These are phyloP conservation scores for Chionomys nivalis DNA, from an alignment of 2,113 vertebrate genomes.

Conservation along the genomic window DNA sequence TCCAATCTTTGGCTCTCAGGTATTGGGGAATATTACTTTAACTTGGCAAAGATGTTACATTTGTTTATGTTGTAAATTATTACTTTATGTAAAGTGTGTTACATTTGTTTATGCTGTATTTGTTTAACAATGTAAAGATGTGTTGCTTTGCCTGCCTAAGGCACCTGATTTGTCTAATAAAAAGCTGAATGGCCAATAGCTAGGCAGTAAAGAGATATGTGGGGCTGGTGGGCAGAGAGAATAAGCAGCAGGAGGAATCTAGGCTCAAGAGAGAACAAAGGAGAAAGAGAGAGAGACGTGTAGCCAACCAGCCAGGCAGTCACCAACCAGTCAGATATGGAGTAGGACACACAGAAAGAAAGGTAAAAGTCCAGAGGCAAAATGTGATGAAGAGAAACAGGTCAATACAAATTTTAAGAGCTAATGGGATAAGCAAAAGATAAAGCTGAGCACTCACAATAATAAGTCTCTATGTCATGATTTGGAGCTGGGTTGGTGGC, in stretches of 20 bases:
- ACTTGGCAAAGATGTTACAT: not conserved
- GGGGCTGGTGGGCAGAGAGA: not conserved
- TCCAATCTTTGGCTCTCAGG: not conserved
- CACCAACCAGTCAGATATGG: too few species aligned
- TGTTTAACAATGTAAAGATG: not conserved
- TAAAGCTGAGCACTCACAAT: not conserved
- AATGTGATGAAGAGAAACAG: not conserved
- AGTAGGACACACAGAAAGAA: not conserved
- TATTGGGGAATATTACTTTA: not conserved
- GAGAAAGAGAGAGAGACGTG: not conserved
- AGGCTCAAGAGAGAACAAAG: not conserved
- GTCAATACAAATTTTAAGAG: not conserved
- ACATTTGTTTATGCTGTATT: not conserved
- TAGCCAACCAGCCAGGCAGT: too few species aligned
- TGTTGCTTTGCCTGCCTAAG: not conserved
- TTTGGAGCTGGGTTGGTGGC: not conserved
- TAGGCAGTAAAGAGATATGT: not conserved
- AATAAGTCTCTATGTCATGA: not conserved
- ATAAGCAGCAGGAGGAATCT: not conserved
- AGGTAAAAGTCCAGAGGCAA: not conserved
- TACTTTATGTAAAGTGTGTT: not conserved
- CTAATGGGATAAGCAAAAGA: not conserved
- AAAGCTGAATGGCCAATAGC: not conserved
- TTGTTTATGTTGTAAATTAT: not conserved
- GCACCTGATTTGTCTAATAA: not conserved